phyloP scores from a whole-genome alignment of 2,113 vertebrate species.

The Ageneiosus marmoratus region DNA sequence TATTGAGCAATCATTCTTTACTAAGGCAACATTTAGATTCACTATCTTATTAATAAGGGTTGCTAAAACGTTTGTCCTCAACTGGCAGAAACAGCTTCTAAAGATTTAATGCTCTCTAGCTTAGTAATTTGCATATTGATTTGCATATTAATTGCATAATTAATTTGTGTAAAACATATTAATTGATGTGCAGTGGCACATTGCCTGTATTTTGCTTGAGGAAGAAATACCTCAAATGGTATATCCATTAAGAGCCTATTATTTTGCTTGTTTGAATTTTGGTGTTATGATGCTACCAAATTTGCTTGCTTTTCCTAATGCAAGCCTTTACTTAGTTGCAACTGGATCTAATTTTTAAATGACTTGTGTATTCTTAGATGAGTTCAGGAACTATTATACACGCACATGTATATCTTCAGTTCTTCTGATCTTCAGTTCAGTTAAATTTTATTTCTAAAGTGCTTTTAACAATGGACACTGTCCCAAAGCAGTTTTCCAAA shows the following conservation, averaged over 20 bases:
- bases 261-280: background rate
- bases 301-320: background rate
- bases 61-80: background rate
- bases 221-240: background rate
- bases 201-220: background rate
- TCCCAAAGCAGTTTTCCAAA: too few relatives aligned
- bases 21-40: background rate
- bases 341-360: background rate
- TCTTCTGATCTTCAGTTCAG: too few relatives aligned
- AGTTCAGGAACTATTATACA: too few relatives aligned
- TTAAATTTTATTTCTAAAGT: too few relatives aligned
- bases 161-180: background rate
- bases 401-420: too few relatives aligned
- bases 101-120: background rate
- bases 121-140: constrained; percentile 9
- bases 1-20: background rate
- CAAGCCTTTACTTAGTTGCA: background rate
- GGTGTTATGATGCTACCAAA: background rate
- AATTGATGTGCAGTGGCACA: background rate
- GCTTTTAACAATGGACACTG: too few relatives aligned
- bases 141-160: background rate
- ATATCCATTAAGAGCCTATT: background rate
- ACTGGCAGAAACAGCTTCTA: background rate
- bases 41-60: background rate
- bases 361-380: background rate